Evolutionary conservation across 2,888 invertebrate genomes (phyloP), one percentile per base, ranked within the genome.

Genomic region (Steinernema scapterisci): DNA sequence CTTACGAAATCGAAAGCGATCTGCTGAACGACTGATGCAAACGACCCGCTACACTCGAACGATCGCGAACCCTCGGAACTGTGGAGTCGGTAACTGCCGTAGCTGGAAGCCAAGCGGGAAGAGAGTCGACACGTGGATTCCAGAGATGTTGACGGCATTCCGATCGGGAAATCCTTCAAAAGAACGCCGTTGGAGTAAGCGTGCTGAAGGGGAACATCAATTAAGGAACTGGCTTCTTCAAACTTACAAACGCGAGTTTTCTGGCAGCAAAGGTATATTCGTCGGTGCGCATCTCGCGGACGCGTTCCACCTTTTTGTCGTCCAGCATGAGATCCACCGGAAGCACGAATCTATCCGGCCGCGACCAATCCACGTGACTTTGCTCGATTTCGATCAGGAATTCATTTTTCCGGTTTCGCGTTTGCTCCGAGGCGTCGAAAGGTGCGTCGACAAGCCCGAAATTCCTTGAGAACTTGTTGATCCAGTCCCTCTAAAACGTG

Each of bases 311-410:
- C 63, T 63, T 63, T 31, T 63, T 63, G 63, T 63, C 63, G 63
- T 27, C 63, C 27, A 27, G 27, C 7, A 63, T 25, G 31, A 63
- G 63, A 7, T 63, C 63, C 9, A 16, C 27, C 16, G 63, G 63
- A 25, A 63, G 63, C 27, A 63, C 63, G 31, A 63, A 63, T 21
- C 63, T 21, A 16, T 63, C 63, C 27, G 11, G 27, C 27, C 38
- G 63, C 27, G 63, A 63, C 63, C 63, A 63, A 31, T 63, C 63
- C 16, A 63, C 63, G 63, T 63, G 63, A 25, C 63, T 63, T 27
- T 63, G 63, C 27, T 31, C 31, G 25, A 63, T 21, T 27, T 63
- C 63, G 63, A 25, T 25, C 7, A 63, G 63, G 38, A 63, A 63
- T 25, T 63, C 63, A 7, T 63, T 25, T 27, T 63, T 63, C 63